These are phyloP conservation scores for Caenorhabditis doughertyi DNA, from an alignment of 2,888 invertebrate species.

Conservation along the genomic window DNA sequence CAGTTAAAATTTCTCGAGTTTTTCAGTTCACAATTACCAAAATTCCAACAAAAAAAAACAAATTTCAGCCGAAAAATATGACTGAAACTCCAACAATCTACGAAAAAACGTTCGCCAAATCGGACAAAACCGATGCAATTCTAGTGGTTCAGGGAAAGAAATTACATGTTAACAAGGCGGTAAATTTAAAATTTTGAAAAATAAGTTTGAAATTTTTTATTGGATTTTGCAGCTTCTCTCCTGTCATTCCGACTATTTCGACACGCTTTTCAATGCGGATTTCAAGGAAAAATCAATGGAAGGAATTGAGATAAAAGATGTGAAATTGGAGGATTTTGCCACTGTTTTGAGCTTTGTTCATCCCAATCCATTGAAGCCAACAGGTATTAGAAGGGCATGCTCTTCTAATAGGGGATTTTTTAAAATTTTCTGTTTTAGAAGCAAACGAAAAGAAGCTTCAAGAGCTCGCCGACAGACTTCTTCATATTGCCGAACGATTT, in stretches of 20 bases:
- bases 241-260: slow-evolving; percentile 20
- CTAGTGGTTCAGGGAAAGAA: not conserved
- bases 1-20: no score
- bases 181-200: no score
- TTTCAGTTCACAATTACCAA: not conserved
- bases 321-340: slow-evolving; percentile 6
- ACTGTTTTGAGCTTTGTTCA: not conserved
- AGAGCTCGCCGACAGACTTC: not conserved
- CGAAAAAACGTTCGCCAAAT: not conserved
- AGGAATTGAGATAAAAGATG: slow-evolving; percentile 7
- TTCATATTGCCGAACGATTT: slow-evolving; percentile 6
- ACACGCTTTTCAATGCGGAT: not conserved
- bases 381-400: no score
- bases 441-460: no score
- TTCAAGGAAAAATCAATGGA: not conserved
- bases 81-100: not conserved
- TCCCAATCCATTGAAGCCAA: not conserved
- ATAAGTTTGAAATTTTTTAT: not conserved
- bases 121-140: not conserved
- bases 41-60: not conserved
- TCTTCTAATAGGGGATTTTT: no score
- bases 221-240: slow-evolving; percentile 13
- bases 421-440: no score
- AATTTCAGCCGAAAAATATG: not conserved
- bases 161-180: slow-evolving; percentile 11